Base-by-base conservation (phyloP, 2,113 vertebrate species). In the Peromyscus leucopus region DNA sequence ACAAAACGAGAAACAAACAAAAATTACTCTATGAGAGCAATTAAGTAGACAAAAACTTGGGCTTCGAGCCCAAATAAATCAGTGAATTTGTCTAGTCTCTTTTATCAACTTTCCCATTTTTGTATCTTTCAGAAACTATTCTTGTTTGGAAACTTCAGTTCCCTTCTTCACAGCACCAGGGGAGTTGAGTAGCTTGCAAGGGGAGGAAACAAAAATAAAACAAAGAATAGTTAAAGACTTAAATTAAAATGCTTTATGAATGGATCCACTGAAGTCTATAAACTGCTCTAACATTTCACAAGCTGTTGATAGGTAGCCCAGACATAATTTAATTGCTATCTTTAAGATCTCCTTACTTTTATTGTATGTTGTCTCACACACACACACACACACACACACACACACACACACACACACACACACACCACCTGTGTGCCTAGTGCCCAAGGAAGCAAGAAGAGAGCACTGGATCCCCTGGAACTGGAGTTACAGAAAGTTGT, bases 61-160 rank as follows among this genome's bases (percentile, higher is more conserved):
- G 33, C 39, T 8, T 90, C 24, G 19, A n/a, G 28, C 7, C 33
- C 36, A 82, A 89, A 72, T 69, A 93, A 96, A 85, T 80, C 80
- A 22, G 15, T 51, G 48, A 96, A 82, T 31, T 82, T 83, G 36
- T 74, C 61, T 59, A 86, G 71, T 16, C 28, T 79, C 57, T 89
- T 94, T 91, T 11, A 75, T 26, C n/a, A 87, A 74, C 33, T 91
- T 86, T 67, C 79, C 75, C 65, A 92, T 80, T 24, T 90, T 39
- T 31, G 39, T 31, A 69, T 91, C 63, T 76, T 84, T 78, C 76
- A 94, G 26, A 96, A 92, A 97, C 87, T 46, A 93, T 15, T 39
- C 7, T 55, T 55, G 93, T 67, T 36, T 33, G 36, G 61, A 33
- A 95, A 91, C 1, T 65, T 80, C 16, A 33, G 51, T 46, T 79